A percentile compares a stretch with the other conserved stretches of the same genome.
These are phyloP conservation scores for Lepus europaeus DNA, from an alignment of 2,113 vertebrate genomes.

Conservation along the genomic window DNA sequence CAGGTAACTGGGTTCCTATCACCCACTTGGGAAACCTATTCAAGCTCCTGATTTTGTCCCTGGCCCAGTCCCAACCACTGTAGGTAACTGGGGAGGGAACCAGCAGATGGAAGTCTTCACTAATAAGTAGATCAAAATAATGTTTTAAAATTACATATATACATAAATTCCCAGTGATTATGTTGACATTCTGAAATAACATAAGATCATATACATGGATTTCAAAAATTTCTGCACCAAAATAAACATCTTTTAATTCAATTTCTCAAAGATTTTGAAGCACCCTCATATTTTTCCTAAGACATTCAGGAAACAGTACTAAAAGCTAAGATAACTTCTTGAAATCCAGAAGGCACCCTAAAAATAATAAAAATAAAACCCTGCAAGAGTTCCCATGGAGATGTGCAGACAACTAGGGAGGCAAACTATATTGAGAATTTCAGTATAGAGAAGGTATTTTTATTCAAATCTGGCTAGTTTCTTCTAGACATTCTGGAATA, in stretches of 20 bases:
- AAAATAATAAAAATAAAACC: neutral
- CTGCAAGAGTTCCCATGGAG: neutral
- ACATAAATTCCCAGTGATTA: neutral
- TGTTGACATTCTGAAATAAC: neutral
- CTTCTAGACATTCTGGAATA: conserved; percentile 16
- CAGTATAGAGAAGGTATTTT: neutral
- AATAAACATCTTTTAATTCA: too few relatives aligned
- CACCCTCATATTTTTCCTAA: neutral
- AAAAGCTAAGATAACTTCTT: conserved; percentile 10
- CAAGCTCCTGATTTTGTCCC: too few relatives aligned
- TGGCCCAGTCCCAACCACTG: too few relatives aligned
- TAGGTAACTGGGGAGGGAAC: too few relatives aligned
- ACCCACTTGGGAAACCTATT: too few relatives aligned
- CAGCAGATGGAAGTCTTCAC: too few relatives aligned
- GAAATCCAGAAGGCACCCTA: neutral
- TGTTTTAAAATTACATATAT: too few relatives aligned
- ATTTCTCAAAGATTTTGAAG: too few relatives aligned
- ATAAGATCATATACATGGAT: too few relatives aligned
- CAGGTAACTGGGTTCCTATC: too few relatives aligned
- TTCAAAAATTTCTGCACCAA: too few relatives aligned
- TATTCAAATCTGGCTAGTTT: conserved; percentile 7
- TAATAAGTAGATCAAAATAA: too few relatives aligned
- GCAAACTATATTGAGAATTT: conserved; percentile 44
- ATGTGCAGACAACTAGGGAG: neutral
- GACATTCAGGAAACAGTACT: conserved; percentile 7